Conservation (phyloP, 2,888 invertebrate species). For the Synergus gifuensis region DNA sequence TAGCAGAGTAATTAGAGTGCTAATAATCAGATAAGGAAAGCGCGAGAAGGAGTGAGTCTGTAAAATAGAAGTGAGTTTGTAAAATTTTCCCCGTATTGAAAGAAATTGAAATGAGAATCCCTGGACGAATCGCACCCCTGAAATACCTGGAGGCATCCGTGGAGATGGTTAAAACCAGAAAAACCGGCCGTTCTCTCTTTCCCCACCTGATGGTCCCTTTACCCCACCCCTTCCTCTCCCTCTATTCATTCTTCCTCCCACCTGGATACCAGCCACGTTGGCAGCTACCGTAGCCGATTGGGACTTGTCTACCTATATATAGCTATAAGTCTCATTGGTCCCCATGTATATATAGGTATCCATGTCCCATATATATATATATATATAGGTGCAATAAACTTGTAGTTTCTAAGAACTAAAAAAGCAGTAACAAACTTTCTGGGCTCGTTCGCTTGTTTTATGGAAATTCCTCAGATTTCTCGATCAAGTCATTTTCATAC, state of each 20-base stretch:
- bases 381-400: neutral
- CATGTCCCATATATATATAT: neutral
- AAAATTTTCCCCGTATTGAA: neutral
- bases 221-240: constrained; percentile 50
- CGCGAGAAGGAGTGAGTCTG: neutral
- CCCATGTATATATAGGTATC: neutral
- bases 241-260: constrained; percentile 44
- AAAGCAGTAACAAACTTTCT: neutral
- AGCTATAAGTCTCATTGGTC: neutral
- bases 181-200: constrained; percentile 72
- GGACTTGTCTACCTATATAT: neutral
- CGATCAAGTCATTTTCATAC: neutral
- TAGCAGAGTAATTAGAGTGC: neutral
- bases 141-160: constrained; percentile 62
- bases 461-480: neutral
- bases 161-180: constrained; percentile 71
- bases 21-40: neutral
- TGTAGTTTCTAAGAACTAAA: neutral
- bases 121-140: constrained; percentile 57
- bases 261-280: constrained; percentile 31
- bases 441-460: neutral
- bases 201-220: constrained; percentile 51
- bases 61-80: neutral
- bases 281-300: constrained; percentile 2
- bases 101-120: constrained; percentile 48